Evolutionary conservation across 2,888 invertebrate genomes (phyloP).

Genomic region (Cyclophora albipunctata): DNA sequence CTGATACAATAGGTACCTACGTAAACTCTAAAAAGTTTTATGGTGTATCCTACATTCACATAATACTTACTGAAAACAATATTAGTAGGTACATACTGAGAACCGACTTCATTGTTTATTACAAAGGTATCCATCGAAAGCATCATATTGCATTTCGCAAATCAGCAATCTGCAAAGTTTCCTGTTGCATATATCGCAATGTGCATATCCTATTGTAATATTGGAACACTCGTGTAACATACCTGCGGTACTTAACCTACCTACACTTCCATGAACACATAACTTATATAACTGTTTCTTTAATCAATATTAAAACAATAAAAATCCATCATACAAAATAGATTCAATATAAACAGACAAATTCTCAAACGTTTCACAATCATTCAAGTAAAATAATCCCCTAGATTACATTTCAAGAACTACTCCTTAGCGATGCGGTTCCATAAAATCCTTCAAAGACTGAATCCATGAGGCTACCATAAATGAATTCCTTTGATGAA

Average conservation of each 20-base stretch:
- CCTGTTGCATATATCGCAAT: conserved; percentile 35
- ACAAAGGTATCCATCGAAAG: conserved; percentile 20
- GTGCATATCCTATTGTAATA: conserved; percentile 6
- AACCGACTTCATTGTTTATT: conserved; percentile 31
- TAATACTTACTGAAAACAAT: too few species aligned
- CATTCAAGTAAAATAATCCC: conserved; percentile 58
- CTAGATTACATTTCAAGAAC: conserved; percentile 50
- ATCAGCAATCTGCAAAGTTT: conserved; percentile 45
- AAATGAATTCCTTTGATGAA: conserved; percentile 54
- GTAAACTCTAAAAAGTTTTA: too few species aligned
- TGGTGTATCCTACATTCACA: too few species aligned
- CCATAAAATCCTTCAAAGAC: conserved; percentile 54
- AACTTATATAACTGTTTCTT: too few species aligned
- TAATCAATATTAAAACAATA: too few species aligned
- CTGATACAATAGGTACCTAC: too few species aligned
- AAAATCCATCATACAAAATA: too few species aligned
- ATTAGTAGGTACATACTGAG: conserved; percentile 27
- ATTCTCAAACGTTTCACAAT: conserved; percentile 17
- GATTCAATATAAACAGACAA: too few species aligned
- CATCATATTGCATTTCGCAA: conserved; percentile 38
- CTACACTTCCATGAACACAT: too few species aligned
- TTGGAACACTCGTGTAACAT: not conserved
- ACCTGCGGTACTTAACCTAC: too few species aligned
- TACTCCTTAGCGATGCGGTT: conserved; percentile 48
- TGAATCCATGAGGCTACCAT: conserved; percentile 37